Evolutionary conservation across 2,888 invertebrate genomes (phyloP).

Genomic region (Ectemnius continuus): DNA sequence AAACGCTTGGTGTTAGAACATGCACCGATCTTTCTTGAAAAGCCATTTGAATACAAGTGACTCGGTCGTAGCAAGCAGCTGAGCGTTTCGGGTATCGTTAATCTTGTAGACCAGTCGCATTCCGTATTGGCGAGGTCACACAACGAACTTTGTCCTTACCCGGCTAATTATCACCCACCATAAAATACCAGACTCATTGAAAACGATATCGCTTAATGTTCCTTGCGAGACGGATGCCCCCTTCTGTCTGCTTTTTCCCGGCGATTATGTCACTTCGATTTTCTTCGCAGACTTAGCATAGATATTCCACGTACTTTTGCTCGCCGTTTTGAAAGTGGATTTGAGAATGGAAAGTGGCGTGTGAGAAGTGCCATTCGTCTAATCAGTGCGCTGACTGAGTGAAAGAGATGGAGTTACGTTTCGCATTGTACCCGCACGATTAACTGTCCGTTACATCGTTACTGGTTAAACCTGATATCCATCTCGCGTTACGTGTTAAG

Average conservation of each 20-base stretch:
- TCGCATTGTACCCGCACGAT: slow-evolving; percentile 31
- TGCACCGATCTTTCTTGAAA: too few relatives aligned
- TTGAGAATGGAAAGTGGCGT: too few relatives aligned
- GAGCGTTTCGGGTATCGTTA: background rate
- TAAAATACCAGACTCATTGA: slow-evolving; percentile 29
- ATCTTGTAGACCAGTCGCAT: slow-evolving; percentile 10
- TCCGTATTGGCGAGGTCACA: slow-evolving; percentile 11
- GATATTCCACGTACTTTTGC: background rate
- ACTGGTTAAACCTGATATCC: slow-evolving; percentile 43
- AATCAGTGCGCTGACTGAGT: too few relatives aligned
- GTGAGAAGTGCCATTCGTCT: too few relatives aligned
- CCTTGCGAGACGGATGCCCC: slow-evolving; percentile 1
- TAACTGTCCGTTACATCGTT: slow-evolving; percentile 36
- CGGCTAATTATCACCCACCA: slow-evolving; percentile 38
- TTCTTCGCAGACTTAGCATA: background rate
- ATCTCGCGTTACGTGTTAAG: slow-evolving; percentile 38
- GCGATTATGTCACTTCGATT: slow-evolving; percentile 15
- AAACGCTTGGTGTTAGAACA: too few relatives aligned
- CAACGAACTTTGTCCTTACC: slow-evolving; percentile 44
- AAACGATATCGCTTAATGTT: slow-evolving; percentile 27
- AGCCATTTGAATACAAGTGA: too few relatives aligned
- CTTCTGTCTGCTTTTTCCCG: background rate
- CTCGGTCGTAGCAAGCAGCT: too few relatives aligned
- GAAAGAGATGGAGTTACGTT: slow-evolving; percentile 7
- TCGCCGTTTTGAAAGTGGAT: background rate